Evolutionary conservation across 2,113 vertebrate genomes (phyloP).

Genomic region (Malaclemys terrapin): DNA sequence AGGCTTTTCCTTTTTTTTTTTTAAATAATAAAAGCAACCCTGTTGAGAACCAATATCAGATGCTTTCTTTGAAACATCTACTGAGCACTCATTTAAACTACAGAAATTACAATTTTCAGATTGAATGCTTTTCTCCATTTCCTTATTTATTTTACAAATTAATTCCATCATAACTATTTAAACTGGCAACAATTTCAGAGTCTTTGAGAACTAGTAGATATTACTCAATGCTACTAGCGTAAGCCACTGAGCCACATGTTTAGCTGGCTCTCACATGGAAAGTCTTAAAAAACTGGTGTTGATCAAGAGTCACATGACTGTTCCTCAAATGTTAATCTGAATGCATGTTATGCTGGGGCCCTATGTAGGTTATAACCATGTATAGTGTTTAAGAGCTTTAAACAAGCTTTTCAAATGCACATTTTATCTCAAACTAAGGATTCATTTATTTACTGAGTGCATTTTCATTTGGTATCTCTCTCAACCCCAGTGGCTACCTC

Average conservation of each 20-base stretch:
- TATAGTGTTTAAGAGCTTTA: neutral
- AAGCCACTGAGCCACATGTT: neutral
- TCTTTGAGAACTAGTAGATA: neutral
- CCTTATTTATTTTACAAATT: neutral
- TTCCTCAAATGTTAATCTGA: neutral
- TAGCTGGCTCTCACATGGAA: neutral
- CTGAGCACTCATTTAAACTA: neutral
- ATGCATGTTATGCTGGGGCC: neutral
- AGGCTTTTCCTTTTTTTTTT: neutral
- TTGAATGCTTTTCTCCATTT: neutral
- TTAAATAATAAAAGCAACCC: neutral
- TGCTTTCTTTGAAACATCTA: neutral
- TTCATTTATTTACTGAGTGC: neutral
- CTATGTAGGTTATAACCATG: neutral
- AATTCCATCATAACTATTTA: neutral
- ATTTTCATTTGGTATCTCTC: neutral
- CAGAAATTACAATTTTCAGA: neutral
- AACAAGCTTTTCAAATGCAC: neutral
- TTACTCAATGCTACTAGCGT: accelerated
- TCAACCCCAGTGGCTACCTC: neutral
- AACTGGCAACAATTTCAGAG: neutral
- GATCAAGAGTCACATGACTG: neutral
- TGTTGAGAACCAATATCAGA: neutral
- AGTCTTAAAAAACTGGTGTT: neutral
- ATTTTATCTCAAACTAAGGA: neutral